phyloP scores from a whole-genome alignment of 2,797 vertebrate genomes.

The Sylvia borin region DNA sequence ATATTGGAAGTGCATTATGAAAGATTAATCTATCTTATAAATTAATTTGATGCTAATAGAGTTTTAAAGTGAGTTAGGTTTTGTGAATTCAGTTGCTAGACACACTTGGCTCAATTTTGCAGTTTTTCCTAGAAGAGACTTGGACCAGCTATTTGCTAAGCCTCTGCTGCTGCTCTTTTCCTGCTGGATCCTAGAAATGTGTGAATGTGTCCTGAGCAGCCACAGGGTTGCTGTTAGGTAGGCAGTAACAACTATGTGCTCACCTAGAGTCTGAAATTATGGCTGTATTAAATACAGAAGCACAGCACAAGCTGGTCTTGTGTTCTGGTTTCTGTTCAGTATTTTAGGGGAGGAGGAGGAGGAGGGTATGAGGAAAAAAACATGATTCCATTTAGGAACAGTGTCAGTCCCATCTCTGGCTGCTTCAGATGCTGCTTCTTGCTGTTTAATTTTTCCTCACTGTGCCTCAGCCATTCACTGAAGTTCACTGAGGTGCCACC shows the following conservation, averaged over 20 bases:
- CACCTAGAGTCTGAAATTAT: slow-evolving; percentile 39
- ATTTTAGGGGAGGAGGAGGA: slow-evolving; percentile 67
- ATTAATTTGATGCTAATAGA: not conserved
- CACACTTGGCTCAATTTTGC: not conserved
- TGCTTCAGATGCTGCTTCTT: slow-evolving; percentile 56
- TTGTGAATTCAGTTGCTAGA: not conserved
- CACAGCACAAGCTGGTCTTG: slow-evolving; percentile 79
- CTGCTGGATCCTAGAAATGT: not conserved
- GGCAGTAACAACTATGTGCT: not conserved
- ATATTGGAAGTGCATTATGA: not conserved
- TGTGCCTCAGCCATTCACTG: slow-evolving; percentile 6
- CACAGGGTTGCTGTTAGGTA: not conserved
- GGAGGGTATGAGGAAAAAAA: slow-evolving; percentile 39
- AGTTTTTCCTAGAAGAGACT: not conserved
- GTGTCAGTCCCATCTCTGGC: slow-evolving; percentile 28
- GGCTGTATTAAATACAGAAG: slow-evolving; percentile 67
- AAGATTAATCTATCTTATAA: not conserved
- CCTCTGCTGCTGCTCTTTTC: not conserved
- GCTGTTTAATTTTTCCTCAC: slow-evolving; percentile 25
- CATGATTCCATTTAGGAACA: slow-evolving; percentile 54
- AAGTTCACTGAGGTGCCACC: not conserved
- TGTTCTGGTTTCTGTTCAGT: slow-evolving; percentile 75
- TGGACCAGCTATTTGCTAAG: slow-evolving; percentile 10
- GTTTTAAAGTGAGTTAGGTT: not conserved
- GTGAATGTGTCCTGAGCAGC: not conserved